phyloP scores from a whole-genome alignment of 2,797 vertebrate genomes.

The Cheirogaleus major region DNA sequence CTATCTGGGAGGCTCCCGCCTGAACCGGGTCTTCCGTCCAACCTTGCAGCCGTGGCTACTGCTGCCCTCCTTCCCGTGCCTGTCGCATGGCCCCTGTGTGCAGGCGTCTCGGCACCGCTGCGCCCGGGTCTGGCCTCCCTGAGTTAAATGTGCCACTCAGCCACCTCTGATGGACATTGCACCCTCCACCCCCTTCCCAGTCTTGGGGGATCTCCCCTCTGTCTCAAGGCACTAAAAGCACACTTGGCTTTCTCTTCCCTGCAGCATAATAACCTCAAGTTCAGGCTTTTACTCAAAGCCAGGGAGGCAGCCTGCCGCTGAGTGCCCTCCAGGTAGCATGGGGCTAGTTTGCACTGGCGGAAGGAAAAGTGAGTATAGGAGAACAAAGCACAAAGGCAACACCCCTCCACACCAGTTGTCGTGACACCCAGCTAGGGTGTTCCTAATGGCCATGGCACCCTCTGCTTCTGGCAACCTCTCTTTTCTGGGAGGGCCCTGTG shows the following conservation, averaged over 20 bases:
- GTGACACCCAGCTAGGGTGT: accelerated
- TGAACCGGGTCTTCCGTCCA: background rate
- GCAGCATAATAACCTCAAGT: background rate
- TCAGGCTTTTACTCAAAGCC: background rate
- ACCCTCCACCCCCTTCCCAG: background rate
- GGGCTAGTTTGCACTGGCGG: no score
- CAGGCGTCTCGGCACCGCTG: background rate
- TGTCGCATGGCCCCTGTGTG: background rate
- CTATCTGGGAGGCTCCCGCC: background rate
- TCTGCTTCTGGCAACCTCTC: background rate
- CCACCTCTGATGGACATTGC: background rate
- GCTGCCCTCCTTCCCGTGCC: no score
- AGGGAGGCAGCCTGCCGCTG: background rate
- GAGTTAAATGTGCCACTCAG: background rate
- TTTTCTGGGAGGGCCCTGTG: background rate
- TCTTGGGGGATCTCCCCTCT: background rate
- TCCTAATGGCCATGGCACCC: no score
- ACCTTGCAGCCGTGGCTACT: background rate
- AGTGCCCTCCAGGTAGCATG: background rate
- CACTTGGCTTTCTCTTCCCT: background rate
- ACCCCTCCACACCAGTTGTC: accelerated
- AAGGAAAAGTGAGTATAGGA: background rate
- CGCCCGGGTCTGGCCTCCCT: background rate
- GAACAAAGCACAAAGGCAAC: background rate
- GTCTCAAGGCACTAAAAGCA: background rate